Base-by-base conservation (phyloP, 2,797 vertebrate genomes). In the Acrossocheilus fasciatus region DNA sequence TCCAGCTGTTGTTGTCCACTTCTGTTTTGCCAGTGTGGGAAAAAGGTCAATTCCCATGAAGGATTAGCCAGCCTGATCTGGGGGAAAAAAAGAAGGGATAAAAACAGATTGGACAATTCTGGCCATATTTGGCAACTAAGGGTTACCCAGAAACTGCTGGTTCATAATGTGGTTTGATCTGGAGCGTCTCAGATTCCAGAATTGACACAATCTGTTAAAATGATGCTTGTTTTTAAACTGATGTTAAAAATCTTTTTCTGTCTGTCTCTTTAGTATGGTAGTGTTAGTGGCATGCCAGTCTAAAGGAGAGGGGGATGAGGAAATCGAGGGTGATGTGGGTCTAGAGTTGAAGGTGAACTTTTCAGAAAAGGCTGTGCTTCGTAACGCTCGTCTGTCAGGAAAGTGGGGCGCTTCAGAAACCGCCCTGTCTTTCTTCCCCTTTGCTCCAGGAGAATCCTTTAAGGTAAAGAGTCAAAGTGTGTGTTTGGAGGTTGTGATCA, bases 381-480 rank as follows among this genome's bases (percentile, higher is more conserved):
- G 97, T 47, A 98, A 97, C 69, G 96, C 97, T 73, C 93, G 96
- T n/a, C 90, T 97, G 92, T 94, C 93, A 1, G 97, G 97, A 7
- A 95, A 96, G 90, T 98, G 97, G 97, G 97, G 97, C 43, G 87
- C 92, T 11, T 93, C 95, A 68, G 97, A 98, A 92, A 97, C 94
- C 4, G 96, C 94, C 3, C 93, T 98, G 79, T 96, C 97, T 59
- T 98, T 96, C 90, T 98, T 98, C 74, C 97, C 97, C 11, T 98
- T 98, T 86, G 95, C 94, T 12, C 87, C 96, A 5, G 96, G 96
- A 0, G 97, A 98, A 85, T 80, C 97, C 0, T 98, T 98, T 91
- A 98, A 98, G 96, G 97, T 96, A 93, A 12, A 81, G n/a, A 34
- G 3, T 30, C 26, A 76, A 11, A 41, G 3, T 20, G 39, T 43